Evolutionary conservation across 64 coral and sea anemone genomes (phyloP), one percentile per base, ranked within the genome.

Genomic region (Actinia equina): DNA sequence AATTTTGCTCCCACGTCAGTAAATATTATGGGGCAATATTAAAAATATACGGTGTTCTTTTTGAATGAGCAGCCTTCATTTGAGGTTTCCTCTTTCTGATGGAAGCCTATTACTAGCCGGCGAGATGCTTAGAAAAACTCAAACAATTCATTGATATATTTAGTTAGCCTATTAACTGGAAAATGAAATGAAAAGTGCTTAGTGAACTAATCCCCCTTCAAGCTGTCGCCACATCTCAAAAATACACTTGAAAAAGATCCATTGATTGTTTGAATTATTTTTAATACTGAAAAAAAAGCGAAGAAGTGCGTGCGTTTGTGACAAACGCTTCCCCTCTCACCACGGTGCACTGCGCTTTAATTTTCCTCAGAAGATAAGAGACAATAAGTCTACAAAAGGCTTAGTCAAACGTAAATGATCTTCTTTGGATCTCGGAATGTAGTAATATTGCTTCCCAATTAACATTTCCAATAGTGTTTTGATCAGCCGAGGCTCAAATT

Each of bases 1-100:
- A 81, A 81, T 81, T 81, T 81, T 81, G 9, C 78, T 46, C 78
- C 78, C 69, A 74, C 69, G 69, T 74, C 69, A 74, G 23, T 74
- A 27, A 27, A 74, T 2, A 74, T 74, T 74, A 26, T 74, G 69
- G 69, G 69, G 41, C 69, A 30, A 41, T 74, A 74, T 74, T 74
- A 74, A 74, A 74, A 74, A 74, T 30, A 14, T 15, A 74, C 69
- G 69, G 69, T 74, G 23, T 74, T 74, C 26, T 74, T 74, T 74
- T 74, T 26, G 22, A 26, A 41, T 26, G 27, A 74, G 69, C 10
- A 74, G 69, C 69, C 26, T 74, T 74, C 8, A 74, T 74, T 74
- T 74, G 69, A 41, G 69, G 27, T 12, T 74, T 74, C 26, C 69
- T 74, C 30, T 30, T 74, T 74, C 25, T 74, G 69, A 74, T 74